phyloP scores from a whole-genome alignment of 1,140 invertebrate genomes.

The Cotesia vestalis region DNA sequence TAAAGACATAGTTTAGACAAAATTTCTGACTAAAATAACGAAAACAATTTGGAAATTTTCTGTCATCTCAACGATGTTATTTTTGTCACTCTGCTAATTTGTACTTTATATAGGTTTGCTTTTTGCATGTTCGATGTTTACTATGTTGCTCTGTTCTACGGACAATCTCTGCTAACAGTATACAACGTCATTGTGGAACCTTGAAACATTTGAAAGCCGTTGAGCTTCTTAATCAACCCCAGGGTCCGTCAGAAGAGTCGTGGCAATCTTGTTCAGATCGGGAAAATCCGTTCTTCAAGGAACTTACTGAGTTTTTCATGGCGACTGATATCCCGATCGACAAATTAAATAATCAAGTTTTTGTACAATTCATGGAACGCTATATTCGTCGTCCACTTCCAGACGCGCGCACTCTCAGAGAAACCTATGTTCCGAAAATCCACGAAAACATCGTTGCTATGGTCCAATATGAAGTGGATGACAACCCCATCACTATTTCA shows the following conservation, averaged over 20 bases:
- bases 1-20: too few species aligned
- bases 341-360: not conserved
- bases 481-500: not conserved
- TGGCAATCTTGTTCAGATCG: constrained; percentile 1
- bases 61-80: too few species aligned
- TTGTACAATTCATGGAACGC: constrained; percentile 2
- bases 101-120: not conserved
- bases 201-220: not conserved
- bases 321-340: not conserved
- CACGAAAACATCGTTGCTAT: not conserved
- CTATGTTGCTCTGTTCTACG: not conserved
- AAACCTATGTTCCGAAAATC: not conserved
- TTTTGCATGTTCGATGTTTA: not conserved
- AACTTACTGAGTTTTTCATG: constrained; percentile 3
- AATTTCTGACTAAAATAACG: too few species aligned
- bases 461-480: not conserved
- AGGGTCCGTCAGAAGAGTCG: not conserved
- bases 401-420: not conserved
- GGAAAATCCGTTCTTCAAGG: not conserved
- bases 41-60: too few species aligned
- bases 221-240: not conserved
- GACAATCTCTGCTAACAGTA: not conserved
- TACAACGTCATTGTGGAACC: too few species aligned
- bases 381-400: constrained; percentile 5
- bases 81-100: too few species aligned